These are phyloP conservation scores for Drosophila virilis DNA, from an alignment of 1,140 invertebrate species.

Conservation along the genomic window DNA sequence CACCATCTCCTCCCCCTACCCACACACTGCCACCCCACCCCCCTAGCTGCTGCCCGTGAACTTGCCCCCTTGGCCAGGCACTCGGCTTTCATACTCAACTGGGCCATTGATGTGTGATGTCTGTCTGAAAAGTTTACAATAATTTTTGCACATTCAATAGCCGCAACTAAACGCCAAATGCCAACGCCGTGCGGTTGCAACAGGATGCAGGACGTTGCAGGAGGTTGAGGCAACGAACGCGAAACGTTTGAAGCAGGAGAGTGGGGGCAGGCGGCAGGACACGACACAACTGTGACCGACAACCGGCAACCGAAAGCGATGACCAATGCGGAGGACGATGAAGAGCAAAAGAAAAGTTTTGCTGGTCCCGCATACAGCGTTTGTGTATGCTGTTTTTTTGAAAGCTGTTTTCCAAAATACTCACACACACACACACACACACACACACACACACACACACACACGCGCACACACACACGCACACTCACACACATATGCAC, in stretches of 20 bases:
- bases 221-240: background rate
- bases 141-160: conserved; percentile 81
- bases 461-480: conserved; percentile 10
- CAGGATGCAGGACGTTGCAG: conserved; percentile 8
- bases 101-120: conserved; percentile 56
- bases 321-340: conserved; percentile 44
- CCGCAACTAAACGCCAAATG: conserved; percentile 78
- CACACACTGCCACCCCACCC: background rate
- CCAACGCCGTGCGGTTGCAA: conserved; percentile 50
- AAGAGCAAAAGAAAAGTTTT: conserved; percentile 62
- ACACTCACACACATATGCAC: conserved; percentile 12
- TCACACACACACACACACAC: conserved; percentile 19
- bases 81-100: conserved; percentile 14
- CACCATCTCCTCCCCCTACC: conserved; percentile 11
- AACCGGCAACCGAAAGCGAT: conserved; percentile 51
- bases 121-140: conserved; percentile 81
- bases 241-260: no score
- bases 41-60: background rate
- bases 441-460: conserved; percentile 11
- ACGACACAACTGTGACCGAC: conserved; percentile 73
- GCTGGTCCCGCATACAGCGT: conserved; percentile 20
- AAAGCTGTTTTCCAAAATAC: conserved; percentile 72
- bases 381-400: no score
- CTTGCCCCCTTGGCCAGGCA: background rate
- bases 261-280: background rate